Evolutionary conservation across 1,140 invertebrate genomes (phyloP), one percentile per base, ranked within the genome.

Genomic region (Lerema accius): DNA sequence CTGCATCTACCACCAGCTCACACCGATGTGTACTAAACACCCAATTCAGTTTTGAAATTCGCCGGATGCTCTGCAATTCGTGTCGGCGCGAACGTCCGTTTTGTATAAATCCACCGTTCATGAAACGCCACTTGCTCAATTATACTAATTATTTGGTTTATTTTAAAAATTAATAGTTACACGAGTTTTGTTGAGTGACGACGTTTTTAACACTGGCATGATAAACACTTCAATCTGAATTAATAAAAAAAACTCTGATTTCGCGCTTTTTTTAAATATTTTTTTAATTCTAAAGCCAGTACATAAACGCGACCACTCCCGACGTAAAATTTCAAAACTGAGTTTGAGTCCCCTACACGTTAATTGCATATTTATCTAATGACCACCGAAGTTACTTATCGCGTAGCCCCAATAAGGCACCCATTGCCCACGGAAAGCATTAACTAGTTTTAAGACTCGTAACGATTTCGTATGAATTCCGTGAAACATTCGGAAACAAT

Each of bases 361-460:
- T 83, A 86, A 87, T 85, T 76, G 74, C 66, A 67, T 78, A 67
- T 79, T 86, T 84, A 80, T 80, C 81, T 87, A 84, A 84, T 71
- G 79, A 75, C 65, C 64, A 56, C 26, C 65, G 63, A 53, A 67
- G 58, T 73, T 58, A 63, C 67, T 80, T 78, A 83, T 82, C 75
- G 53, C 28, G 55, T 81, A 69, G 37, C 68, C 76, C 71, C 76
- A 84, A 84, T 81, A 71, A 45, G 61, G 43, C 37, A 10, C 42
- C 26, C 37, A 32, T 60, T 51, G 19, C 51, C 48, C 13, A 66
- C 55, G 45, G 10, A 59, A 48, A 48, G 3, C 55, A 59, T 59
- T 59, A 46, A 59, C 55, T 16, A 59, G 48, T 67, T 66, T 73
- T 64, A 69, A 63, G 16, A 61, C 40, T 50, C 63, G 51, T 63